phyloP scores from a whole-genome alignment of 1,140 invertebrate species.

The Phymorhynchus buccinoides region DNA sequence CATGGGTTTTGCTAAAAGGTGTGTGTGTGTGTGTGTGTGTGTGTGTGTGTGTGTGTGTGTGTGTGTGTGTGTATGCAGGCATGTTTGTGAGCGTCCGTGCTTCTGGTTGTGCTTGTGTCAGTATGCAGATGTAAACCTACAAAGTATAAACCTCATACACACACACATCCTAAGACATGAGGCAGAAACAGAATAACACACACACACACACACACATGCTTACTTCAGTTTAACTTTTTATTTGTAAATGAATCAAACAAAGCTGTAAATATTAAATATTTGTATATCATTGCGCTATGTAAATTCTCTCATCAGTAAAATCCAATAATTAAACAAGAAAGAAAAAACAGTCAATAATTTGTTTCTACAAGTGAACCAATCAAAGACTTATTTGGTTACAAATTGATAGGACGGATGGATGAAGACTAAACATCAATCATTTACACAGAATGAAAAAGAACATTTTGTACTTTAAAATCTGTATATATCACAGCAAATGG shows the following conservation, averaged over 20 bases:
- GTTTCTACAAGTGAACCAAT: too few relatives aligned
- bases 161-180: too few relatives aligned
- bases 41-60: slow-evolving; percentile 13
- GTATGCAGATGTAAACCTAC: not conserved
- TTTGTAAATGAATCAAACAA: not conserved
- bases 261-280: not conserved
- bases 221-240: not conserved
- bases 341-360: not conserved
- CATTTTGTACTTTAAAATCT: not conserved
- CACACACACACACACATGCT: not conserved
- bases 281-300: slow-evolving; percentile 8
- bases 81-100: not conserved
- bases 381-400: too few relatives aligned
- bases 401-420: too few relatives aligned
- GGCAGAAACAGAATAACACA: not conserved
- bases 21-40: slow-evolving; percentile 23
- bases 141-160: too few relatives aligned
- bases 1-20: not conserved
- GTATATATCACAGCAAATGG: not conserved
- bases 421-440: too few relatives aligned
- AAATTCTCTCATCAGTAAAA: not conserved
- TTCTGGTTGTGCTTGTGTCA: not conserved
- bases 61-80: not conserved
- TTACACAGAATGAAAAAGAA: too few relatives aligned
- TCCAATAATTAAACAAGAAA: not conserved